These are phyloP conservation scores for Ophion ellenae DNA, from an alignment of 2,888 invertebrate species.

Conservation along the genomic window DNA sequence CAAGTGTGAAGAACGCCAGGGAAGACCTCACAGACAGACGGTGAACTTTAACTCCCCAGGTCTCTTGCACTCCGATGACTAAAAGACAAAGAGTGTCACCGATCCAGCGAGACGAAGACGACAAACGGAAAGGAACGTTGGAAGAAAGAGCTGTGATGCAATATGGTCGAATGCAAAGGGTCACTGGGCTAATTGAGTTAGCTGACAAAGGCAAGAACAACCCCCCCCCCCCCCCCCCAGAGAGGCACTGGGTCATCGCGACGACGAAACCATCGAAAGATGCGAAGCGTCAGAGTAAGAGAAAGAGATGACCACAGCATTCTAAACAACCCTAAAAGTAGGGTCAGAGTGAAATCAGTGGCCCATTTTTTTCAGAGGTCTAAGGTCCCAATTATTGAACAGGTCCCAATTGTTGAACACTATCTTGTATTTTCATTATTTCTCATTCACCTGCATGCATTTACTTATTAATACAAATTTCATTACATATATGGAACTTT, in stretches of 20 bases:
- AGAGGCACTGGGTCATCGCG: constrained; percentile 54
- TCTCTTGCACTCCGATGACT: constrained; percentile 32
- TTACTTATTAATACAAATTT: no score
- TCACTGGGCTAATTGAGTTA: constrained; percentile 64
- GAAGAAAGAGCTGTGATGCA: background rate
- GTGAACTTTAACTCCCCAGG: constrained; percentile 51
- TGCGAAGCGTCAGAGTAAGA: constrained; percentile 25
- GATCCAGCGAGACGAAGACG: constrained; percentile 19
- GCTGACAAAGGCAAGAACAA: constrained; percentile 42
- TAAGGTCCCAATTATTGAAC: no score
- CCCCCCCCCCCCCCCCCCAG: constrained; percentile 7
- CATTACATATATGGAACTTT: no score
- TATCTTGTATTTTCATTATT: no score
- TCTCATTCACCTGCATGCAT: no score
- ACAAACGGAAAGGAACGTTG: background rate
- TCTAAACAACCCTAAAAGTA: no score
- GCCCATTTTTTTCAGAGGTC: no score
- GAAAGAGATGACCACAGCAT: background rate
- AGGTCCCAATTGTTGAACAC: no score
- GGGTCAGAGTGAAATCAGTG: no score
- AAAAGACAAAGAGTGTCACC: background rate
- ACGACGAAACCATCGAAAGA: constrained; percentile 56
- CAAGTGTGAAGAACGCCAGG: background rate
- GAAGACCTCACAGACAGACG: constrained; percentile 11
- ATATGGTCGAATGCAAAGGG: constrained; percentile 23